Conservation (phyloP, 2,797 vertebrate genomes). For the Anguilla obscura region DNA sequence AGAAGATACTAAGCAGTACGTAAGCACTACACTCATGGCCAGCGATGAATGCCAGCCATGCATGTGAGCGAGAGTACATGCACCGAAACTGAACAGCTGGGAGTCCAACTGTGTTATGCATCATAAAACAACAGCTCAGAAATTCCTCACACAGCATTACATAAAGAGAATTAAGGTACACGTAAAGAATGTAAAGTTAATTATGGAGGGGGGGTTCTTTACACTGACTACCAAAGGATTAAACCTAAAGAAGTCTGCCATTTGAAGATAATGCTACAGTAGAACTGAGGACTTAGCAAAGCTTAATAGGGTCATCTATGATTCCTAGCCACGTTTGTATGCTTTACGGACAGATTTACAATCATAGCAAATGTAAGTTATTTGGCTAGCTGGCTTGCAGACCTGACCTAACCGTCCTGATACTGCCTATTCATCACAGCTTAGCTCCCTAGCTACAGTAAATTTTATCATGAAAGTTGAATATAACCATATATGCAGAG, state of each 20-base stretch:
- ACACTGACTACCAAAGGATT: neutral
- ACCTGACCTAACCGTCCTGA: neutral
- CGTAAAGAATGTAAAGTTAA: neutral
- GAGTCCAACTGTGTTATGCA: neutral
- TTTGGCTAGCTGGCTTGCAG: neutral
- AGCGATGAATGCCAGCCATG: neutral
- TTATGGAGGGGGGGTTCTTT: neutral
- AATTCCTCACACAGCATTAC: neutral
- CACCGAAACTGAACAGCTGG: neutral
- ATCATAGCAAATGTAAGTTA: neutral
- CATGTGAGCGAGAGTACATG: neutral
- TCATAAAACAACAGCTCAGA: neutral
- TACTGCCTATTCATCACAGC: neutral
- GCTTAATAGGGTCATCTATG: neutral
- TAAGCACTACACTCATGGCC: neutral
- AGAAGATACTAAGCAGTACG: neutral
- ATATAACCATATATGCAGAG: neutral
- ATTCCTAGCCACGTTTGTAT: neutral
- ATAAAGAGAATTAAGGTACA: neutral
- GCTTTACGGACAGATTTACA: neutral
- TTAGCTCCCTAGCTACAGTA: neutral
- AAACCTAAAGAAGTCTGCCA: neutral
- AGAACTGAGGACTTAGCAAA: too few relatives aligned
- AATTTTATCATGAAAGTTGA: neutral
- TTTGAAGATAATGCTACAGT: neutral